Percentiles rank a stretch among this genome's conserved stretches.
Evolutionary conservation across 2,113 vertebrate genomes (phyloP).

Genomic region (Corythaixoides concolor): DNA sequence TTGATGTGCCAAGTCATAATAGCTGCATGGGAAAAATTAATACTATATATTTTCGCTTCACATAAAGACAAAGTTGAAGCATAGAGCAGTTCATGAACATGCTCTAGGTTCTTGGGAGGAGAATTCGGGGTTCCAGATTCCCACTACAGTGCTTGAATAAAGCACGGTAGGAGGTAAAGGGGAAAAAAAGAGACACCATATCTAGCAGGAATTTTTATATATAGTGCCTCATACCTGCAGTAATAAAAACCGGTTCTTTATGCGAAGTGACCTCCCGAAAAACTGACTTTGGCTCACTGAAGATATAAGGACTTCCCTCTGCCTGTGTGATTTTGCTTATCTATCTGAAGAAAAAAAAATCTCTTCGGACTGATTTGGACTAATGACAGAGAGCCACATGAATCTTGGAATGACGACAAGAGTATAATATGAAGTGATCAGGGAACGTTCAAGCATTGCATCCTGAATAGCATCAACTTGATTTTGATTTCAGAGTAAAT

Average conservation of each 20-base stretch:
- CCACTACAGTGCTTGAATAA: background rate
- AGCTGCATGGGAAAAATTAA: background rate
- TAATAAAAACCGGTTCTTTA: background rate
- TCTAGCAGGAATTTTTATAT: background rate
- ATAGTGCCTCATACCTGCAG: background rate
- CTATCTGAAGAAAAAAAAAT: background rate
- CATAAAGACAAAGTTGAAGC: background rate
- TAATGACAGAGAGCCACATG: background rate
- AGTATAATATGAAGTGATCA: background rate
- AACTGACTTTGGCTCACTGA: background rate
- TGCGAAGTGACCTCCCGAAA: background rate
- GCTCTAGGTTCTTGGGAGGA: background rate
- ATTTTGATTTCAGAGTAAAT: background rate
- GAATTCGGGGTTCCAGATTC: background rate
- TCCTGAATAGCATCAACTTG: background rate
- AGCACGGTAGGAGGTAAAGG: background rate
- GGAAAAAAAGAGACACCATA: too few relatives aligned
- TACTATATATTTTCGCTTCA: background rate
- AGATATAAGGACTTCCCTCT: background rate
- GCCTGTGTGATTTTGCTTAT: background rate
- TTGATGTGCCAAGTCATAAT: background rate
- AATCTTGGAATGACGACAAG: background rate
- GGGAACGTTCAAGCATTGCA: background rate
- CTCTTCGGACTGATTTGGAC: background rate
- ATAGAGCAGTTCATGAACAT: background rate